Evolutionary conservation across 1,140 invertebrate species (phyloP), one percentile per base, ranked within the genome.

Genomic region (Ostrea denselamellosa): DNA sequence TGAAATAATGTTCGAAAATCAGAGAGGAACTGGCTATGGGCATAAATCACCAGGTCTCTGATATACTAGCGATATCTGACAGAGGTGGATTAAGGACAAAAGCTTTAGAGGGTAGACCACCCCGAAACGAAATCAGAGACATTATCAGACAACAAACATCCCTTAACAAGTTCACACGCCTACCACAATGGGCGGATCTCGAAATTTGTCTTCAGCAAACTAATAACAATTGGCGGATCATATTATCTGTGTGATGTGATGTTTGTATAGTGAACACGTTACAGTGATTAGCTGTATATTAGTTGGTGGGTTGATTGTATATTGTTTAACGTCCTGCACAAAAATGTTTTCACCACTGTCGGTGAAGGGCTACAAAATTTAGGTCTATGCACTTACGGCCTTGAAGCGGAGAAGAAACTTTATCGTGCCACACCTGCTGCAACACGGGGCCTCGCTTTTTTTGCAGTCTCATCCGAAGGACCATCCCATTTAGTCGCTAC

Each of bases 51-150:
- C 25, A 77, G 10, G 8, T 28, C 28, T 25, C 8, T 77, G 68
- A 77, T 77, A 77, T 77, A 77, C 25, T 28, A 62, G 25, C 12
- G 68, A 77, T 77, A 77, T 71, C 68, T 2, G 25, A 3, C 68
- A 14, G 28, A 25, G 68, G 68, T 77, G 68, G 68, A 77, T 77
- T 77, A 77, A 77, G 68, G 68, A 77, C 68, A 77, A 77, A 34
- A n/a, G 25, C 22, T 14, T 44, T 12, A 12, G 28, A 25, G 68
- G 28, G 68, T 77, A 34, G 68, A 77, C 68, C 68, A 77, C 68
- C 68, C 68, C 28, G 68, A 77, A 77, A 77, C 68, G 8, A 9
- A 77, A 77, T 25, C 68, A 28, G 25, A 77, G 25, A 3, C 25
- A 77, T 34, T 77, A 77, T 77, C 68, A 77, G 12, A 34, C 68